Base-by-base conservation (phyloP, 2,113 vertebrate species). In the Zingel zingel region DNA sequence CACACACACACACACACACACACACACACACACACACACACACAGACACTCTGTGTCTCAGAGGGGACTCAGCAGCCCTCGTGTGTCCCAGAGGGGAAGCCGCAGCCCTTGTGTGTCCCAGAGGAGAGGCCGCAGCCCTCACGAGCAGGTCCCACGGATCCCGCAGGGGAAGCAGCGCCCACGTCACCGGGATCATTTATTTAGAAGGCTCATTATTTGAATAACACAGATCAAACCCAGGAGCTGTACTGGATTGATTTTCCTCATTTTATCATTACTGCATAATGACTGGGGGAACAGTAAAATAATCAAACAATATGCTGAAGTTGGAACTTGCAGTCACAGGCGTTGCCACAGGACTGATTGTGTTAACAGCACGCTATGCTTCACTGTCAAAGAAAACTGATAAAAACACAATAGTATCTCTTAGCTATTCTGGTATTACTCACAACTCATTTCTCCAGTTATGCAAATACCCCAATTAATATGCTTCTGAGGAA, bases 181-280 rank as follows among this genome's bases (percentile, higher is more conserved):
- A n/a, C n/a, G n/a, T n/a, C n/a, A n/a, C n/a, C n/a, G n/a, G n/a
- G n/a, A n/a, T n/a, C 1, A 87, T 86, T 90, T 89, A 83, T 91
- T 90, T 56, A 79, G 65, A 68, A 61, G 80, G 54, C 51, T 81
- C 59, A 79, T 57, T 82, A 48, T 84, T 88, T 93, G 71, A 91
- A 87, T 84, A 83, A 85, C 74, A 83, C 66, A 82, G 11, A 83
- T 87, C 80, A 83, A 80, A 89, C 89, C 82, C 91, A 86, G 86
- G 68, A 88, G 78, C 86, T 79, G 72, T 54, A 27, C 71, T 51
- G 36, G 86, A 87, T 64, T 89, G 27, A 86, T 87, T 85, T 83
- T n/a, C 59, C 69, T 63, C 30, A 12, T 83, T 87, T 82, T 66
- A 87, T 91, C 81, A 74, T 84, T 63, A 27, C 56, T 83, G 54